Evolutionary conservation across 2,797 vertebrate species (phyloP).

Genomic region (Eremophila alpestris): DNA sequence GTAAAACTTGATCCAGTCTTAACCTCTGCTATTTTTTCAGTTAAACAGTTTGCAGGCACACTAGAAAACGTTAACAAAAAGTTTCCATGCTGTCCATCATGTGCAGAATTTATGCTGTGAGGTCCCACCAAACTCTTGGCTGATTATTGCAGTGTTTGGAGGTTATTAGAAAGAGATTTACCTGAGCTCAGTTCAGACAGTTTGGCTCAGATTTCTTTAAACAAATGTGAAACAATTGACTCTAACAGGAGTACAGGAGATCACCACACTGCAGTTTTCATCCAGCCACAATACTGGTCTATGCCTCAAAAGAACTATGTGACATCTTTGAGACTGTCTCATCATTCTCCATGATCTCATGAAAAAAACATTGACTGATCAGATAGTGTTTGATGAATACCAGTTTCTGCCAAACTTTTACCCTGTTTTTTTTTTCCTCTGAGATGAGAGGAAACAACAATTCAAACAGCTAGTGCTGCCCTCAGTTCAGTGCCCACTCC

Average conservation of each 20-base stretch:
- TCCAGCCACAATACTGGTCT: neutral
- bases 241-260: neutral
- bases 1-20: neutral
- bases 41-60: neutral
- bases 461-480: neutral
- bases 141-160: neutral
- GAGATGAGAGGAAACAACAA: neutral
- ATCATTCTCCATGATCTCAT: neutral
- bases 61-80: neutral
- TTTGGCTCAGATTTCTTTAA: neutral
- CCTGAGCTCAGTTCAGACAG: neutral
- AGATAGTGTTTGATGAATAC: neutral
- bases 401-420: neutral
- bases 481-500: neutral
- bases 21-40: neutral
- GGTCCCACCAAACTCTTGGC: neutral
- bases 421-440: neutral
- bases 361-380: neutral
- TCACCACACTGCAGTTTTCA: neutral
- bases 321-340: neutral
- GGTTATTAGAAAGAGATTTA: neutral
- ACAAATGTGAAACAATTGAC: neutral
- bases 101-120: neutral
- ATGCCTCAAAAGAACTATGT: neutral
- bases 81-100: neutral